A percentile compares a stretch with the other conserved stretches of the same genome.
These are phyloP conservation scores for Strigops habroptila DNA, from an alignment of 2,113 vertebrate genomes.

Conservation along the genomic window DNA sequence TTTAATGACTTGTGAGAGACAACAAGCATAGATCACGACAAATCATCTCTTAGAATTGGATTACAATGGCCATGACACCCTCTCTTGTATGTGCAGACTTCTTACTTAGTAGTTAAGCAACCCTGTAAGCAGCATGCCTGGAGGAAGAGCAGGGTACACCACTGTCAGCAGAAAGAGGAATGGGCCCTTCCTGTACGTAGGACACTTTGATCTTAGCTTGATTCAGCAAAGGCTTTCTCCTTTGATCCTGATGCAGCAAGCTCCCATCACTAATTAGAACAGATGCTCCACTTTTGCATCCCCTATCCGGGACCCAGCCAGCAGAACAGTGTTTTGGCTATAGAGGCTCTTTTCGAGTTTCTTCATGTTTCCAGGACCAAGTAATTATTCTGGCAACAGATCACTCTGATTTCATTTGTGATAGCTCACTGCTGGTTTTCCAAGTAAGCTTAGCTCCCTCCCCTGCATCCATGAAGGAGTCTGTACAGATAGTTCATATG, in stretches of 20 bases:
- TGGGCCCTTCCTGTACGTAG: neutral
- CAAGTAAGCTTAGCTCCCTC: neutral
- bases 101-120: neutral
- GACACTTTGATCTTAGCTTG: slow-evolving; percentile 29
- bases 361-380: neutral
- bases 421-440: neutral
- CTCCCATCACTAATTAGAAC: slow-evolving; percentile 14
- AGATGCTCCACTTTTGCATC: neutral
- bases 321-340: neutral
- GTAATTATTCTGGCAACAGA: neutral
- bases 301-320: neutral
- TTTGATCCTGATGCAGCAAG: slow-evolving; percentile 13
- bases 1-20: neutral
- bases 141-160: neutral
- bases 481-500: rapidly evolving
- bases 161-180: slow-evolving; percentile 34
- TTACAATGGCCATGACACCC: neutral
- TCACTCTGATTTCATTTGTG: neutral
- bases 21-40: neutral
- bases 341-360: neutral
- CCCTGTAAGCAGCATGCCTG: neutral
- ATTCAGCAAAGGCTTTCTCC: slow-evolving; percentile 1
- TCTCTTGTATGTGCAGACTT: neutral
- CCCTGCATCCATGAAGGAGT: neutral
- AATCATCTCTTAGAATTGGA: neutral